A percentile compares a stretch with the other conserved stretches of the same genome.
These are phyloP conservation scores for Nipponia nippon DNA, from an alignment of 2,113 vertebrate genomes.

Conservation along the genomic window DNA sequence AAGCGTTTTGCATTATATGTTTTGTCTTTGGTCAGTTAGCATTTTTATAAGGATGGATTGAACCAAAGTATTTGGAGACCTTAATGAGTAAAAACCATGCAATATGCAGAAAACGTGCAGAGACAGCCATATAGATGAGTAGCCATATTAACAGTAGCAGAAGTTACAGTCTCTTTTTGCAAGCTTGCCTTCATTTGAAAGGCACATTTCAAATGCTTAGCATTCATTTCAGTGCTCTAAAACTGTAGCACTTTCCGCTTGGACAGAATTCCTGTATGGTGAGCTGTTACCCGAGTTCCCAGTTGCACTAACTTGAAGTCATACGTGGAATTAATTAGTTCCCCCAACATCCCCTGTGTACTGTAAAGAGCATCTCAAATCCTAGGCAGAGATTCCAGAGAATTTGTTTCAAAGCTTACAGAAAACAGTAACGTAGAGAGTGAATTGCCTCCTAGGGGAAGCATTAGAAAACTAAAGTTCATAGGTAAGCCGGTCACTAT, in stretches of 20 bases:
- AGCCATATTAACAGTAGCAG: background rate
- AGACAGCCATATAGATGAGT: background rate
- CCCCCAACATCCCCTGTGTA: background rate
- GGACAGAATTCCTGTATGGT: background rate
- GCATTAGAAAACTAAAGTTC: background rate
- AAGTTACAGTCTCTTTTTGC: background rate
- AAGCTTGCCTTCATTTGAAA: background rate
- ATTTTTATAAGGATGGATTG: background rate
- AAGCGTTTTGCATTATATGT: background rate
- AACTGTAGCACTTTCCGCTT: background rate
- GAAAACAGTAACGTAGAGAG: background rate
- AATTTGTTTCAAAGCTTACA: background rate
- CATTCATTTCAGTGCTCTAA: background rate
- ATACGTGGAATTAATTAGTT: background rate
- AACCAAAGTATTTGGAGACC: background rate
- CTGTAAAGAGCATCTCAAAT: background rate
- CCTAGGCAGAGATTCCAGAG: background rate
- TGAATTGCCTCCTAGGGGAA: background rate
- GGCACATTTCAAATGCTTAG: background rate
- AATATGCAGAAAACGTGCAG: background rate
- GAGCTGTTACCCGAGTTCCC: background rate
- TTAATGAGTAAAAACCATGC: background rate
- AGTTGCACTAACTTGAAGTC: background rate
- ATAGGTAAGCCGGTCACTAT: background rate
- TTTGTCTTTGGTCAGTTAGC: background rate